Evolutionary conservation across 2,797 vertebrate genomes (phyloP).

Genomic region (Gobionotothen gibberifrons): DNA sequence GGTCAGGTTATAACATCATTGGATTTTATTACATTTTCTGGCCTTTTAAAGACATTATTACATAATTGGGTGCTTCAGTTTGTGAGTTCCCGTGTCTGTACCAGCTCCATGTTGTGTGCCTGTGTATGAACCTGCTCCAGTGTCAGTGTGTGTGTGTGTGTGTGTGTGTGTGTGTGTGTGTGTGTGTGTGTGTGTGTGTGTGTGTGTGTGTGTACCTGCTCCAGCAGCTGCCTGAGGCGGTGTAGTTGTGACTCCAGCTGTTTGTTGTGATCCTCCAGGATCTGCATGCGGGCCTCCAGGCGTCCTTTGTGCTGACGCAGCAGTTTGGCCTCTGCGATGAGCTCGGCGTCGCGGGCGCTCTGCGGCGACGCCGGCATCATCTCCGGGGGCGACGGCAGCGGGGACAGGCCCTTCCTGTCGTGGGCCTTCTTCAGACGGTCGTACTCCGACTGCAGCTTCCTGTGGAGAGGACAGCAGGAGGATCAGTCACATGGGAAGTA

Average conservation of each 20-base stretch:
- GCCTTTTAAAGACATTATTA: no score
- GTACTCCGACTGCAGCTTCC: constrained; percentile 96
- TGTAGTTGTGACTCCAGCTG: constrained; percentile 98
- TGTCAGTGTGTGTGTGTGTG: no score
- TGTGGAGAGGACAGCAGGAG: constrained; percentile 52
- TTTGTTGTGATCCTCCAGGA: constrained; percentile 99
- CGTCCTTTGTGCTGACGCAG: constrained; percentile 98
- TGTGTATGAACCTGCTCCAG: no score
- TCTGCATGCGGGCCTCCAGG: constrained; percentile 98
- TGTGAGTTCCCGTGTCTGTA: no score
- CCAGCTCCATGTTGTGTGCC: no score
- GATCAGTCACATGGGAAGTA: not conserved
- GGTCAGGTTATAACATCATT: no score
- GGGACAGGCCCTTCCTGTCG: constrained; percentile 94
- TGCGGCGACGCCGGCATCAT: constrained; percentile 95
- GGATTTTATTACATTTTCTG: no score
- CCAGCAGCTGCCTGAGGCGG: constrained; percentile 94
- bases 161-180: no score
- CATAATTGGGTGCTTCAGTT: no score
- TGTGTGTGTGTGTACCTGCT: constrained; percentile 82
- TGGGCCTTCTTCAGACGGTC: constrained; percentile 96
- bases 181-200: no score
- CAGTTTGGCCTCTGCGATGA: constrained; percentile 97
- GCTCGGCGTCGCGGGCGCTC: constrained; percentile 95
- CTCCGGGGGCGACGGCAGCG: constrained; percentile 95